These are phyloP conservation scores for Gopherus evgoodei DNA, from an alignment of 2,113 vertebrate species.

Conservation along the genomic window DNA sequence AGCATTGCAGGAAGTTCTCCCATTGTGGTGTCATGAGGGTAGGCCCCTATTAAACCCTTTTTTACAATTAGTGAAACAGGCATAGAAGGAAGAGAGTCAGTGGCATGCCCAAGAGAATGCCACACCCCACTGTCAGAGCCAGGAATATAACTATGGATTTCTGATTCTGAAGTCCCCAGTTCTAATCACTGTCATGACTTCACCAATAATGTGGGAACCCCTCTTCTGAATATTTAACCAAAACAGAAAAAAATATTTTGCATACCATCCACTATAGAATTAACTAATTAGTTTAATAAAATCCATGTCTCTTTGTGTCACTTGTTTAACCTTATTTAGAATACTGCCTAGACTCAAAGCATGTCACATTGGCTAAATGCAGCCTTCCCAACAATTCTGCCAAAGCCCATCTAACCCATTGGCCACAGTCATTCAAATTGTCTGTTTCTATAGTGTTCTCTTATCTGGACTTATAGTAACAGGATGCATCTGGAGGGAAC, in stretches of 20 bases:
- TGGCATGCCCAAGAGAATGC: not conserved
- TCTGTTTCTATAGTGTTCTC: not conserved
- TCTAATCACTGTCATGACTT: not conserved
- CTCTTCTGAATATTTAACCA: not conserved
- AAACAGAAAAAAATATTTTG: not conserved
- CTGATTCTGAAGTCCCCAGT: not conserved
- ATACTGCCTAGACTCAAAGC: not conserved
- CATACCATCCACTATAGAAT: not conserved
- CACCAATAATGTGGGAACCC: not conserved
- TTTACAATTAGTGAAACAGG: not conserved
- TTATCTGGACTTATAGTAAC: not conserved
- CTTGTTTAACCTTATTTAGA: not conserved
- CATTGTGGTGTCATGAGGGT: not conserved
- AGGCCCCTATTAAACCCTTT: not conserved
- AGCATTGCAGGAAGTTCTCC: not conserved
- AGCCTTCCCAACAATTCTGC: not conserved
- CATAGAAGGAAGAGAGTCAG: not conserved
- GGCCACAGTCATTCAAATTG: not conserved
- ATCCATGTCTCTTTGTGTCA: not conserved
- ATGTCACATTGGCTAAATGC: not conserved
- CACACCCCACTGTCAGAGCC: not conserved
- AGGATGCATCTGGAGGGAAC: not conserved
- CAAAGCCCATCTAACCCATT: not conserved
- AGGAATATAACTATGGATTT: not conserved
- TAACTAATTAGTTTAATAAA: not conserved